Evolutionary conservation across 2,113 vertebrate species (phyloP).

Genomic region (Gymnocephalus cernua): DNA sequence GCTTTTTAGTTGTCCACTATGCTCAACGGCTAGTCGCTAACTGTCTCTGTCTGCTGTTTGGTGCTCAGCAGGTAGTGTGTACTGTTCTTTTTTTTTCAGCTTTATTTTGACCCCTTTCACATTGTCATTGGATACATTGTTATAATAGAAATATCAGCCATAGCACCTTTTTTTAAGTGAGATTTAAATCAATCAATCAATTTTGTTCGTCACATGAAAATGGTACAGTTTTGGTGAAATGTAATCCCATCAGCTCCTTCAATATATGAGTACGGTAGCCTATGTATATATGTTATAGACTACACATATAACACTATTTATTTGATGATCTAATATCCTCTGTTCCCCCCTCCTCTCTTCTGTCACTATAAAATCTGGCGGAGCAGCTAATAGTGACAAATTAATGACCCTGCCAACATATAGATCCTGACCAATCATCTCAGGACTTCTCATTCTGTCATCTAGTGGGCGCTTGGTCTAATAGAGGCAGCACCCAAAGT

Average conservation of each 20-base stretch:
- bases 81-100: background rate
- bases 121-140: background rate
- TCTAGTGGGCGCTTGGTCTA: constrained; percentile 46
- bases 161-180: background rate
- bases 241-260: too few relatives aligned
- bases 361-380: constrained; percentile 38
- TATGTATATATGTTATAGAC: background rate
- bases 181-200: background rate
- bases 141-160: background rate
- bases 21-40: too few relatives aligned
- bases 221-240: too few relatives aligned
- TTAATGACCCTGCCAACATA: constrained; percentile 38
- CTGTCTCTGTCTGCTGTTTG: too few relatives aligned
- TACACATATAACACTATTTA: background rate
- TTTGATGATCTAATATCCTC: background rate
- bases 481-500: constrained; percentile 65
- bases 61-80: background rate
- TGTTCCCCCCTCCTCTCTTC: background rate
- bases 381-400: constrained; percentile 67
- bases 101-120: background rate
- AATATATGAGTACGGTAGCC: too few relatives aligned
- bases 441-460: constrained; percentile 40
- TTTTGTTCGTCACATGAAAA: too few relatives aligned
- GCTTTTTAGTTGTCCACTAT: too few relatives aligned
- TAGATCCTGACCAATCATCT: constrained; percentile 51